These are phyloP conservation scores for Pteria penguin DNA, from an alignment of 2,888 invertebrate species.

Conservation along the genomic window DNA sequence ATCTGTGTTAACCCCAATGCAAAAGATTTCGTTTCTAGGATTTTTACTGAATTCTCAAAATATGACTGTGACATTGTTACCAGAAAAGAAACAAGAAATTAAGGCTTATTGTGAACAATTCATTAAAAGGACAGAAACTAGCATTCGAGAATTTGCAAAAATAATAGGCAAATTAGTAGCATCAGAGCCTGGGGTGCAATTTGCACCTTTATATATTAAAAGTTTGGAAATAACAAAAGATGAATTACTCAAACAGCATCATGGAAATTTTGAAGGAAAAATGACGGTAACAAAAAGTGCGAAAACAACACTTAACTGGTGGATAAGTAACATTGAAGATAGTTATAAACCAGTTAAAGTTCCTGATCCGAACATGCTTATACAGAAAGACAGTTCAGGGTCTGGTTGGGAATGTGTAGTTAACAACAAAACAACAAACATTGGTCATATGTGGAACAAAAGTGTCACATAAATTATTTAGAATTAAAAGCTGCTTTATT, in stretches of 20 bases:
- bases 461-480: conserved; percentile 25
- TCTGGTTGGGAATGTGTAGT: conserved; percentile 8
- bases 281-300: neutral
- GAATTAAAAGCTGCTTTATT: conserved; percentile 33
- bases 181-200: neutral
- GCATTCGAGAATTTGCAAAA: conserved; percentile 15
- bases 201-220: conserved; percentile 11
- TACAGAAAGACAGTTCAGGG: neutral
- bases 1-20: neutral
- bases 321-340: neutral
- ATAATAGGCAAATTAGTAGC: conserved; percentile 22
- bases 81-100: neutral
- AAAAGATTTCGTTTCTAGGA: neutral
- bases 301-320: neutral
- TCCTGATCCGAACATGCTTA: neutral
- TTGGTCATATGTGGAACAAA: conserved; percentile 32
- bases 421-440: conserved; percentile 10
- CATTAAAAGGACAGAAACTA: neutral
- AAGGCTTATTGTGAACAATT: neutral
- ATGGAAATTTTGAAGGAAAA: neutral
- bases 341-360: neutral
- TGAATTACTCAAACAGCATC: neutral
- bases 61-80: conserved; percentile 3
- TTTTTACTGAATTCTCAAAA: conserved; percentile 6
- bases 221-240: neutral